These are phyloP conservation scores for Crocodylus rhombifer DNA, from an alignment of 2,797 vertebrate genomes.

Conservation along the genomic window DNA sequence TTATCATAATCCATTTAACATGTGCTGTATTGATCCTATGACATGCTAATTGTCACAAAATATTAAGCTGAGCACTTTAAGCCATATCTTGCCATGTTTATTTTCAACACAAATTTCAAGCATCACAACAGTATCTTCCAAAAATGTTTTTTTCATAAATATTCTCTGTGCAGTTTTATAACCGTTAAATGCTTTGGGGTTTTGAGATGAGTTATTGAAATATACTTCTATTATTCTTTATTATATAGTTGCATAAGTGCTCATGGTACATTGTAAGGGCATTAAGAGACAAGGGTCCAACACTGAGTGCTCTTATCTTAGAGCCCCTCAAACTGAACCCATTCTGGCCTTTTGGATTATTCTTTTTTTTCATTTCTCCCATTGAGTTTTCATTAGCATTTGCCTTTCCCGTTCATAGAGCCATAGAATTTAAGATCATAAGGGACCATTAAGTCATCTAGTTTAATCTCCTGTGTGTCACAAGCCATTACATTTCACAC, in stretches of 20 bases:
- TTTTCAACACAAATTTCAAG: not conserved
- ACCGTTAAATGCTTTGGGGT: not conserved
- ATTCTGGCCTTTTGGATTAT: not conserved
- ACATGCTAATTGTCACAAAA: no score
- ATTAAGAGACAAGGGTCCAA: not conserved
- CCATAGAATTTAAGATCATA: not conserved
- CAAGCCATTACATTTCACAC: not conserved
- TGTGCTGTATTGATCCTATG: no score
- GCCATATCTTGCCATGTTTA: not conserved
- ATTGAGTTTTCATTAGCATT: not conserved
- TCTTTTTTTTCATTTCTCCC: not conserved
- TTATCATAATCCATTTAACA: not conserved
- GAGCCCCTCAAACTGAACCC: not conserved
- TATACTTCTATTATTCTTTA: not conserved
- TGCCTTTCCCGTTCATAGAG: not conserved
- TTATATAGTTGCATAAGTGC: not conserved
- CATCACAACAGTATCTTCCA: not conserved
- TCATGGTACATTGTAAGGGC: not conserved
- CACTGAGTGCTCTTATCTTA: not conserved
- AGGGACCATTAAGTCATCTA: not conserved
- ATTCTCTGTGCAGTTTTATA: not conserved
- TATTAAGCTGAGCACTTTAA: not conserved
- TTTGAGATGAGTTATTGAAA: not conserved
- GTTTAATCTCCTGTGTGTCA: not conserved
- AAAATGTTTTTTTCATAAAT: not conserved